These are phyloP conservation scores for Platyscapa corneri DNA, from an alignment of 1,140 invertebrate genomes.

Conservation along the genomic window DNA sequence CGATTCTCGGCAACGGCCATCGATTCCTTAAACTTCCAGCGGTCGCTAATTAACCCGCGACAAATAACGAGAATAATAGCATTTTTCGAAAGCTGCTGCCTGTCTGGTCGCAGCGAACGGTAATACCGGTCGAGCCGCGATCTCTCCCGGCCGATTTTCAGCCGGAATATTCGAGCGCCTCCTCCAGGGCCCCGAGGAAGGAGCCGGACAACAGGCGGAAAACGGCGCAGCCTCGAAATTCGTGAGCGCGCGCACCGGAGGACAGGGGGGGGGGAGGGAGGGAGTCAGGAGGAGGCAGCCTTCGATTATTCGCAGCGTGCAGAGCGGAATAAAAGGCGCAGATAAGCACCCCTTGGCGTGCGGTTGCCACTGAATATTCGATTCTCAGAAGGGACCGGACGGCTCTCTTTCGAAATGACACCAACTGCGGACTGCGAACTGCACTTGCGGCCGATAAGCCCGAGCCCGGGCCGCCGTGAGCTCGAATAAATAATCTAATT, in stretches of 20 bases:
- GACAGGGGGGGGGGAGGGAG: neutral
- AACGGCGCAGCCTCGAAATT: constrained; percentile 20
- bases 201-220: neutral
- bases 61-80: too few species aligned
- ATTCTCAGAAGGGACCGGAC: constrained; percentile 42
- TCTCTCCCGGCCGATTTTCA: too few species aligned
- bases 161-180: too few species aligned
- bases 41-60: too few species aligned
- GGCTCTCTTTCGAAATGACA: constrained; percentile 50
- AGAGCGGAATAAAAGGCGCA: constrained; percentile 32
- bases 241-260: neutral
- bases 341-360: constrained; percentile 38
- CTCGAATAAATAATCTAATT: constrained; percentile 51
- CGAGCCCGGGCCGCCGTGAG: neutral
- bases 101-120: too few species aligned
- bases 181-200: too few species aligned
- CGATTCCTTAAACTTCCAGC: too few species aligned
- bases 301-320: constrained; percentile 36
- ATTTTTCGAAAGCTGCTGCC: too few species aligned
- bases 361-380: constrained; percentile 37
- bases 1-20: too few species aligned
- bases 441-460: constrained; percentile 32
- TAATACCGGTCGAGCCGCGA: too few species aligned
- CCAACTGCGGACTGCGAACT: too few species aligned
- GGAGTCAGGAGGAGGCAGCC: neutral